These are phyloP conservation scores for Psittacus erithacus DNA, from an alignment of 2,113 vertebrate species.

Conservation along the genomic window DNA sequence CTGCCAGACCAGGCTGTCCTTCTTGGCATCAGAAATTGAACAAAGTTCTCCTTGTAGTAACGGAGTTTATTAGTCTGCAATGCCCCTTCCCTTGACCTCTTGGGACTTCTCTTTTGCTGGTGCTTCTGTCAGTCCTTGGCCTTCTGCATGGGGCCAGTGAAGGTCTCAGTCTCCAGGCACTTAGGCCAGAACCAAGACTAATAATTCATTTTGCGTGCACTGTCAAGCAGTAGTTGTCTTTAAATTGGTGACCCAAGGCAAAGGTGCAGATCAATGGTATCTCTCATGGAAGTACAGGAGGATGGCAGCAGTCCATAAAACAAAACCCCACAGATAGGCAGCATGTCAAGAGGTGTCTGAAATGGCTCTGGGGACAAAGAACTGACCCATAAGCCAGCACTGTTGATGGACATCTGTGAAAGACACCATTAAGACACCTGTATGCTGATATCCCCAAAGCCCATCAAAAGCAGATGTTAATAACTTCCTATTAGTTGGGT, in stretches of 20 bases:
- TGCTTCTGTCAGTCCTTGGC: not conserved
- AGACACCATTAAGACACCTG: not conserved
- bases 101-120: not conserved
- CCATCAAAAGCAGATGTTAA: not conserved
- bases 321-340: not conserved
- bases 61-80: conserved; percentile 3
- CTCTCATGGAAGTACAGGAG: not conserved
- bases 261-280: not conserved
- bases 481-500: not conserved
- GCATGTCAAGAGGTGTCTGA: not conserved
- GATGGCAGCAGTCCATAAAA: not conserved
- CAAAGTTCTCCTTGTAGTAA: not conserved
- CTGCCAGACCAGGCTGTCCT: not conserved
- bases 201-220: not conserved
- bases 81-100: conserved; percentile 12
- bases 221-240: not conserved
- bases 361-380: not conserved
- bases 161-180: not conserved
- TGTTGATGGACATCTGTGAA: not conserved
- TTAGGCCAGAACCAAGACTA: not conserved
- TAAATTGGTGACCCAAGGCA: not conserved
- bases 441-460: not conserved
- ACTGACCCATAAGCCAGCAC: not conserved
- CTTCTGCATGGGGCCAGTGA: not conserved
- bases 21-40: conserved; percentile 19